Base-by-base conservation (phyloP, 2,888 invertebrate species). In the Philereme vetulata region DNA sequence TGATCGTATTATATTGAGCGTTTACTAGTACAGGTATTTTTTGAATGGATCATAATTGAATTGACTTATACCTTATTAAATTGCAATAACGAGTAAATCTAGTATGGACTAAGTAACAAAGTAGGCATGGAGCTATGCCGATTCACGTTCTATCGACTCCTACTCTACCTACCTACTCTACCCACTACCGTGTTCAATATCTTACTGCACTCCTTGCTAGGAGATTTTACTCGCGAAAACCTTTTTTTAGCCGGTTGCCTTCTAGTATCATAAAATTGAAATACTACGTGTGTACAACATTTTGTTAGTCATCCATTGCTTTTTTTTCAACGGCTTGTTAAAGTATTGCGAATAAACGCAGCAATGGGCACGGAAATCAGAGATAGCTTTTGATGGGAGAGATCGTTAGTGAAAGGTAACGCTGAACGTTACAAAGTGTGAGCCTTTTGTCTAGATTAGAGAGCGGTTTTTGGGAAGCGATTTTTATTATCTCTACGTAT, bases 391-490 rank as follows among this genome's bases (percentile, higher is more conserved):
- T 64, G 70, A 60, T 71, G 65, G 65, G 71, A 76, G 72, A 72
- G 72, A 75, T 71, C 67, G 54, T 67, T 75, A 77, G 84, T 84
- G 77, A 72, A 72, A 78, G 84, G 84, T 79, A 80, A 84, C 85
- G 85, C 83, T 89, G 89, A 90, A 90, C 85, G 90, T 87, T 90
- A 90, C 90, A 91, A 90, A 91, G 88, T 90, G 90, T 78, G 89
- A 88, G 88, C 85, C 91, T 91, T 90, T 91, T 91, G 91, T 91
- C 88, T 87, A 75, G 77, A 76, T 82, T 84, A 90, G 78, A 79
- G 84, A 63, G 56, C 52, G 68, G 68, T 86, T 82, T 67, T 60
- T 21, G 51, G 64, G 51, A 5, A 60, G 68, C 75, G 80, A 60
- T 67, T 71, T 9, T 5, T 7, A 42, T 44, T 44, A 44, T 11